Base-by-base conservation (phyloP, 2,113 vertebrate species). In the Circaetus cinerascens region DNA sequence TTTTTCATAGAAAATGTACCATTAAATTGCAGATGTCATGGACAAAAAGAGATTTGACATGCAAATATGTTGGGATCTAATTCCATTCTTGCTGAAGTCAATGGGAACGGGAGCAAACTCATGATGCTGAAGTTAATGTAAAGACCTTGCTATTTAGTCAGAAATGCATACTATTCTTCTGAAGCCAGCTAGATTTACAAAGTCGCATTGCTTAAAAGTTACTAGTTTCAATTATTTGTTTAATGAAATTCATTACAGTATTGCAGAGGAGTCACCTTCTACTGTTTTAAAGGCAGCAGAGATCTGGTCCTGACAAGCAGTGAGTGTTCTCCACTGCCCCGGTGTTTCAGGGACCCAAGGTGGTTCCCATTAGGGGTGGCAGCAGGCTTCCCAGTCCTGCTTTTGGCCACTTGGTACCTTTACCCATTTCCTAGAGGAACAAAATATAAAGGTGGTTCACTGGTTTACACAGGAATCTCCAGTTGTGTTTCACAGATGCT, bases 21-120 rank as follows among this genome's bases (percentile, higher is more conserved):
- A 88, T 95, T 93, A 94, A 85, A 95, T 96, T 94, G 56, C 72
- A 95, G 86, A 91, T 93, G 94, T 60, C 68, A 83, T 63, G 86
- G 68, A 26, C 75, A 83, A 78, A 92, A 96, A 87, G 60, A 93
- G 79, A 59, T 84, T 55, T 73, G 93, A 60, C 93, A 85, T 92
- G 93, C 90, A 95, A 91, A 92, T 93, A 85, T n/a, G 60, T 95
- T 71, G 57, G 55, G 63, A 77, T 78, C 71, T 79, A 94, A 92
- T 97, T 96, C 87, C 50, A 51, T 94, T 96, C 62, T 93, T 55
- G 45, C 21, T 36, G 41, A 63, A 95, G 71, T 92, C 56, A 81
- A 67, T 79, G 53, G 41, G 38, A 71, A 55, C 0, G 0, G 43
- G 46, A 90, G 48, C 59, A 81, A 93, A 32, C 0, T 12, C 15